Percentiles rank a stretch among this genome's conserved stretches.
These are phyloP conservation scores for Archaeoteleia sp. DNA, from an alignment of 2,888 invertebrate genomes.

Conservation along the genomic window DNA sequence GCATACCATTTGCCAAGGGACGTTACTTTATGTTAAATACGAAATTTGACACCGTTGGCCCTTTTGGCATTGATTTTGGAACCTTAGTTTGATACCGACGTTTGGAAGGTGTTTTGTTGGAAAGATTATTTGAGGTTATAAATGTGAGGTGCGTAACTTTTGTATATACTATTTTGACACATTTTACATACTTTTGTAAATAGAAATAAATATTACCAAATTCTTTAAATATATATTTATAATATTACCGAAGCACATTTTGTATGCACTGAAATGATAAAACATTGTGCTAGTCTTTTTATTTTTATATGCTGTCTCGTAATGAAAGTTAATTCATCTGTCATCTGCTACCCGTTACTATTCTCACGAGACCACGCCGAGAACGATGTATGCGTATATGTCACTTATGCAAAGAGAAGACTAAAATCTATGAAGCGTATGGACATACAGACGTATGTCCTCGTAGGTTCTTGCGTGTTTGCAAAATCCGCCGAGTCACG, in stretches of 20 bases:
- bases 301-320: slow-evolving; percentile 19
- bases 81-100: neutral
- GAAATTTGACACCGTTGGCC: slow-evolving; percentile 36
- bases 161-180: too few species aligned
- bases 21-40: slow-evolving; percentile 7
- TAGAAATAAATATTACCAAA: too few species aligned
- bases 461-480: slow-evolving; percentile 28
- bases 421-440: slow-evolving; percentile 35
- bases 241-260: too few species aligned
- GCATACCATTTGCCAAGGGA: slow-evolving; percentile 27
- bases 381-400: slow-evolving; percentile 46
- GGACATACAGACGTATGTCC: slow-evolving; percentile 33
- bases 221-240: too few species aligned
- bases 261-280: too few species aligned
- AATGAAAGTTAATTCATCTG: slow-evolving; percentile 51
- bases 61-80: slow-evolving; percentile 13
- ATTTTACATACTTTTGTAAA: too few species aligned
- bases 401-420: slow-evolving; percentile 41
- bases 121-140: too few species aligned
- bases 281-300: too few species aligned
- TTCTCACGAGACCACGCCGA: slow-evolving; percentile 36
- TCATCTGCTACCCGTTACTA: slow-evolving; percentile 47
- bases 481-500: slow-evolving; percentile 46
- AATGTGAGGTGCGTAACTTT: too few species aligned
- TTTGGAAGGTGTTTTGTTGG: too few species aligned